These are phyloP conservation scores for Lonchura striata DNA, from an alignment of 2,113 vertebrate species.

Conservation along the genomic window DNA sequence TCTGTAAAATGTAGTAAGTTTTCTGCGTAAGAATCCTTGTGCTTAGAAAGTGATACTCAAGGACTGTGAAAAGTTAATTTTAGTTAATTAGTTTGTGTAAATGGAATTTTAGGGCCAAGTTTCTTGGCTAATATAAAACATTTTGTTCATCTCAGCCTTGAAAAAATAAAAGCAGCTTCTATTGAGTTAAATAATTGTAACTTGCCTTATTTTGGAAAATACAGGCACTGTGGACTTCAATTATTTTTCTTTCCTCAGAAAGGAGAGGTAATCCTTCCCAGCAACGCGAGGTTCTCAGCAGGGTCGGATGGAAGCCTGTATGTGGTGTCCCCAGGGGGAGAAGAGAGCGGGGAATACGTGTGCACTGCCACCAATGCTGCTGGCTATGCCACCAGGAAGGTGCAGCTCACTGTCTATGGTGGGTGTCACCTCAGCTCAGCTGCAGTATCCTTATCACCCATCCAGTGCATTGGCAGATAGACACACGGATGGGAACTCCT, in stretches of 20 bases:
- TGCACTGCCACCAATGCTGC: slow-evolving; percentile 92
- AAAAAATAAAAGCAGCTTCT: background rate
- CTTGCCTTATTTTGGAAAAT: background rate
- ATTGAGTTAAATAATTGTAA: background rate
- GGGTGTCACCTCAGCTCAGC: background rate
- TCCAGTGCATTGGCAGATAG: background rate
- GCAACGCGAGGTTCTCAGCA: slow-evolving; percentile 75
- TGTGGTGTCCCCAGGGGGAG: slow-evolving; percentile 82
- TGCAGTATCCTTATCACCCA: background rate
- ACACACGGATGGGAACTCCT: background rate
- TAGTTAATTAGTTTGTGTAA: background rate
- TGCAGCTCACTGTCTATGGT: slow-evolving; percentile 97
- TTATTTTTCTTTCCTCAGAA: slow-evolving; percentile 71
- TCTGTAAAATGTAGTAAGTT: background rate
- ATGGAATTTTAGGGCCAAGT: background rate
- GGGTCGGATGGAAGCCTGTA: slow-evolving; percentile 84
- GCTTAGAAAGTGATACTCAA: background rate
- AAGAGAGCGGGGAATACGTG: slow-evolving; percentile 89
- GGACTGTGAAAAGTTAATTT: background rate
- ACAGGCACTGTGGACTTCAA: background rate
- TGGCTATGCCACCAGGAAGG: slow-evolving; percentile 86
- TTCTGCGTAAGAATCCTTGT: background rate
- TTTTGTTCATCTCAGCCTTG: background rate
- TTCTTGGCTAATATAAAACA: background rate
- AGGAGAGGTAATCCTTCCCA: slow-evolving; percentile 79